phyloP scores from a whole-genome alignment of 2,113 vertebrate genomes.

The Phyllostomus discolor region DNA sequence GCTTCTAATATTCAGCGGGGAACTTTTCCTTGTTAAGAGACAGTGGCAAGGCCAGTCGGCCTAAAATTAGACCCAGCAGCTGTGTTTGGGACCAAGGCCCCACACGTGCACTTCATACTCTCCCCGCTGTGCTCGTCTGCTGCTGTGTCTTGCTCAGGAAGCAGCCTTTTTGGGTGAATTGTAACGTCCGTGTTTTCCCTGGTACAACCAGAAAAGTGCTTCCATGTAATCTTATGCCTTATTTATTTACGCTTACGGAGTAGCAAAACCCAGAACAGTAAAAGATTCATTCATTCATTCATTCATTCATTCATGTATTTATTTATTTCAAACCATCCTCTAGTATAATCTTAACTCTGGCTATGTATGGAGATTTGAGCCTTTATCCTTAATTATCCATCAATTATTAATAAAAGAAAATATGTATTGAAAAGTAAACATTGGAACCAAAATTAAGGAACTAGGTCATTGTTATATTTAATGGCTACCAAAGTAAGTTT shows the following conservation, averaged over 20 bases:
- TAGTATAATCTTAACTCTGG: not conserved
- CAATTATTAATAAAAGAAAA: not conserved
- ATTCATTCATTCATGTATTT: not conserved
- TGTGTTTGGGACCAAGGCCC: conserved; percentile 69
- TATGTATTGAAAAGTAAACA: not conserved
- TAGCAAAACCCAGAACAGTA: not conserved
- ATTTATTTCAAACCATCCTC: not conserved
- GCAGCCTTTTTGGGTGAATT: conserved; percentile 60
- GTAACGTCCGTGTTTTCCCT: conserved; percentile 39
- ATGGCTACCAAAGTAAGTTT: not conserved
- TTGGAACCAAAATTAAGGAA: not conserved
- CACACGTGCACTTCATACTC: conserved; percentile 60
- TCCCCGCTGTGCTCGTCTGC: conserved; percentile 31
- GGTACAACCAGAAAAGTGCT: conserved; percentile 31
- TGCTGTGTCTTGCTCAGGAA: conserved; percentile 57
- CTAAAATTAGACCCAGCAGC: conserved; percentile 74
- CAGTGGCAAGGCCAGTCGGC: conserved; percentile 68
- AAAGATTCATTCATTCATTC: not conserved
- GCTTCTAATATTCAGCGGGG: conserved; percentile 65
- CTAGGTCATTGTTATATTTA: not conserved
- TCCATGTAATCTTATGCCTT: not conserved
- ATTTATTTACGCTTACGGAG: not conserved
- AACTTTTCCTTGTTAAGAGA: conserved; percentile 69
- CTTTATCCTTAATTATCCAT: not conserved
- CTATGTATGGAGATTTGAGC: not conserved